phyloP scores from a whole-genome alignment of 2,888 invertebrate genomes.

The Monoplex corrugatus region DNA sequence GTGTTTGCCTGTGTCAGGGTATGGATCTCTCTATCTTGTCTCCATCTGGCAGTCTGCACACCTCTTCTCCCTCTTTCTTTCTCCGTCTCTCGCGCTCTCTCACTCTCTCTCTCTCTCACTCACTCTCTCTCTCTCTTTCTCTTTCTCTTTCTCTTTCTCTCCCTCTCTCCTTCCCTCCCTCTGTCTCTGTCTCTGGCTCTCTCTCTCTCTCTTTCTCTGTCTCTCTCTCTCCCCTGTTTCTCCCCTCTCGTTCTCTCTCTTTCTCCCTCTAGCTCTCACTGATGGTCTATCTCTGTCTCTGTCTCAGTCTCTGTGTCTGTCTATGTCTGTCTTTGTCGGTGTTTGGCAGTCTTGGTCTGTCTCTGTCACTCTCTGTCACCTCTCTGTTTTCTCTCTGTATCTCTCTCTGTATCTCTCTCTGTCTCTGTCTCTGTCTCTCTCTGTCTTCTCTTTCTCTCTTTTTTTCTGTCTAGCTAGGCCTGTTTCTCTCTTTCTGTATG shows the following conservation, averaged over 20 bases:
- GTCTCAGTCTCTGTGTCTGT: too few species aligned
- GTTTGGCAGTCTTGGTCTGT: not conserved
- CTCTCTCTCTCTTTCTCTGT: not conserved
- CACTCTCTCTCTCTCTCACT: not conserved
- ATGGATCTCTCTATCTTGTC: too few species aligned
- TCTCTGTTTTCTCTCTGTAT: not conserved
- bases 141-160: not conserved
- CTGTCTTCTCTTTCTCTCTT: not conserved
- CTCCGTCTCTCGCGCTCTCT: not conserved
- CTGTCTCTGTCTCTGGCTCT: too few species aligned
- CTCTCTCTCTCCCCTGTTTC: not conserved
- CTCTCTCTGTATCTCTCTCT: not conserved
- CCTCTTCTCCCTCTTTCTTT: not conserved
- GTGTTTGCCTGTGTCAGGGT: too few species aligned
- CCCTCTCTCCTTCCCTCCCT: not conserved
- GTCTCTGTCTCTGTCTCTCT: not conserved
- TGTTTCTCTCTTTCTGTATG: not conserved
- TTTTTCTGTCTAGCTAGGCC: not conserved
- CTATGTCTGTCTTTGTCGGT: too few species aligned
- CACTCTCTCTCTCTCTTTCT: not conserved
- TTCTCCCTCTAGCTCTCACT: too few species aligned
- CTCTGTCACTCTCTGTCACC: not conserved
- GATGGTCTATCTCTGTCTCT: too few species aligned
- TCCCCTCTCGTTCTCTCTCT: too few species aligned
- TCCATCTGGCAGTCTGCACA: too few species aligned